Conservation (phyloP, 1,140 invertebrate species). For the honey bee (Apis mellifera) region DNA sequence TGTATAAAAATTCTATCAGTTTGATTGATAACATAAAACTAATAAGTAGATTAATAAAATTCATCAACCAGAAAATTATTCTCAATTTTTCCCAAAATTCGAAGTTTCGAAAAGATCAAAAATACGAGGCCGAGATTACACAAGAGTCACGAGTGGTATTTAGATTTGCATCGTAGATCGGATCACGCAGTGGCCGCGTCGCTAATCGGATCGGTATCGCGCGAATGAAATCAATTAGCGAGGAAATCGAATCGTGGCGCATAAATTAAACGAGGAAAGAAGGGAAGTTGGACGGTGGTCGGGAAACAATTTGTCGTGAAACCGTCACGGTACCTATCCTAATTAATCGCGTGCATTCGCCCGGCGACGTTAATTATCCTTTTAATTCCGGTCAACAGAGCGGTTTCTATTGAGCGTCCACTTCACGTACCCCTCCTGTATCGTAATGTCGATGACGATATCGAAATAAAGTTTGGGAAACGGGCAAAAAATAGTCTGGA, state of each 20-base stretch:
- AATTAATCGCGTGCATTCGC: slow-evolving; percentile 23
- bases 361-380: slow-evolving; percentile 19
- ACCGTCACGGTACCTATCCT: background rate
- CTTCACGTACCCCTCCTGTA: too few species aligned
- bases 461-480: background rate
- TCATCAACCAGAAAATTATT: too few species aligned
- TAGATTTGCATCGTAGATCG: background rate
- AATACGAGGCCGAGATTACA: background rate
- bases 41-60: too few species aligned
- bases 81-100: too few species aligned
- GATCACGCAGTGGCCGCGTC: background rate
- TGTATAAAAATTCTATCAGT: too few species aligned
- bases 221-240: slow-evolving; percentile 6
- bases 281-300: background rate
- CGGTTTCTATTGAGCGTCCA: background rate
- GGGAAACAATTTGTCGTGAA: background rate
- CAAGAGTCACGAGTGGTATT: background rate
- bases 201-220: background rate
- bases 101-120: background rate
- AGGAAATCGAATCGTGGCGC: background rate
- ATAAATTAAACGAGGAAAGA: background rate
- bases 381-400: slow-evolving; percentile 18
- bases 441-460: slow-evolving; percentile 12
- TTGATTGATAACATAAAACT: too few species aligned
- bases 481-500: background rate